A percentile compares a stretch with the other conserved stretches of the same genome.
phyloP scores from a whole-genome alignment of 2,888 invertebrate species.

The Leptopilina syphax region DNA sequence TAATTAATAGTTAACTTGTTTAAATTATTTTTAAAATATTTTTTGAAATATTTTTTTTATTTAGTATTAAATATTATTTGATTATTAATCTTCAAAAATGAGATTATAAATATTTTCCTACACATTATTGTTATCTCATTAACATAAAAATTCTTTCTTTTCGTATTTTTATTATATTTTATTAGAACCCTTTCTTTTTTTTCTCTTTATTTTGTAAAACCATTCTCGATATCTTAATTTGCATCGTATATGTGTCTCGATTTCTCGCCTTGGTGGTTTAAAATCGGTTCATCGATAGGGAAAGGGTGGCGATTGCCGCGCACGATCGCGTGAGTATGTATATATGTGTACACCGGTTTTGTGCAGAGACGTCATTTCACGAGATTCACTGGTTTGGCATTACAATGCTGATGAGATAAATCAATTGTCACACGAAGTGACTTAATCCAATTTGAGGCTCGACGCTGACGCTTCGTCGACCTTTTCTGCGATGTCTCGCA shows the following conservation, averaged over 20 bases:
- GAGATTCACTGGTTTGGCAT: conserved; percentile 20
- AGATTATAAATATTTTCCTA: too few species aligned
- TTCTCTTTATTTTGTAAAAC: not conserved
- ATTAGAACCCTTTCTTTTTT: not conserved
- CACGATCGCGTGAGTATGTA: not conserved
- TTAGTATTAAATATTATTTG: too few species aligned
- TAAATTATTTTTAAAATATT: too few species aligned
- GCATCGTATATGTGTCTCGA: not conserved
- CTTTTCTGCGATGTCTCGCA: conserved; percentile 50
- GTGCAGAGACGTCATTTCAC: conserved; percentile 30
- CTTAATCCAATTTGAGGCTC: conserved; percentile 69
- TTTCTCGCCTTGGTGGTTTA: conserved; percentile 21
- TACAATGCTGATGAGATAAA: conserved; percentile 61
- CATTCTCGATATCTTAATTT: conserved; percentile 18
- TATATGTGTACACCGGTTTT: conserved; percentile 29
- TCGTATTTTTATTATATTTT: not conserved
- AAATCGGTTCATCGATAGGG: conserved; percentile 11
- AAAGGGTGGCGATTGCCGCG: not conserved
- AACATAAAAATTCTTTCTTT: not conserved
- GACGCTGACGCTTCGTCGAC: conserved; percentile 61
- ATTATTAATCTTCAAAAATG: too few species aligned
- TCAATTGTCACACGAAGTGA: conserved; percentile 70
- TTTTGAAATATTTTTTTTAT: too few species aligned
- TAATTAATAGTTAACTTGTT: too few species aligned
- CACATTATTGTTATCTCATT: too few species aligned